These are phyloP conservation scores for Sphaerophoria taeniata DNA, from an alignment of 2,888 invertebrate species.

Conservation along the genomic window DNA sequence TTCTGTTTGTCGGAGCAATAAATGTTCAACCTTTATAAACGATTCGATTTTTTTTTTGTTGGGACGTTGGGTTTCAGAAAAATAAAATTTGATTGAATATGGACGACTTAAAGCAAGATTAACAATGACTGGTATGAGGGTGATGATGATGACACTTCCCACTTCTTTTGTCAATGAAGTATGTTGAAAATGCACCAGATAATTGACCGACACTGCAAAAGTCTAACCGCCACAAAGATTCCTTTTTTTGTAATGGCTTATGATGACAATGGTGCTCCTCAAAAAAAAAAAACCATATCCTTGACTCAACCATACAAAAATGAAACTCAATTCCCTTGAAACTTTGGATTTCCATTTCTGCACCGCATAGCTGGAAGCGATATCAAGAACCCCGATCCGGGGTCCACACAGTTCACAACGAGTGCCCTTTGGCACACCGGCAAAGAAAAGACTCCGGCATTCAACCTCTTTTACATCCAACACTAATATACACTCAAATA, in stretches of 20 bases:
- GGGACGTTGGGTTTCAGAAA: too few species aligned
- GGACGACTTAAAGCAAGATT: too few species aligned
- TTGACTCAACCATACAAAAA: conserved; percentile 24
- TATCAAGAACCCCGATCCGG: conserved; percentile 54
- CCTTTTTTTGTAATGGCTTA: conserved; percentile 53
- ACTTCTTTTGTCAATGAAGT: too few species aligned
- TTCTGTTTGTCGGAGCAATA: too few species aligned
- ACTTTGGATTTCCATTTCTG: conserved; percentile 63
- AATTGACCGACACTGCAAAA: too few species aligned
- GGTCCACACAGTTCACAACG: conserved; percentile 59
- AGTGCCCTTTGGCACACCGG: conserved; percentile 49
- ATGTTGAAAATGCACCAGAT: too few species aligned
- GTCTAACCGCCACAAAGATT: conserved; percentile 9
- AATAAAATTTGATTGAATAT: too few species aligned
- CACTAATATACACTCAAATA: conserved; percentile 8
- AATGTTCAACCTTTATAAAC: too few species aligned
- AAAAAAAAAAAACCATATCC: conserved; percentile 13
- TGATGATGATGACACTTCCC: too few species aligned
- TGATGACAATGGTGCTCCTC: conserved; percentile 23
- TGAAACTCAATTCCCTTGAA: conserved; percentile 38
- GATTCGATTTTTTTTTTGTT: too few species aligned
- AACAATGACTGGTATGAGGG: too few species aligned
- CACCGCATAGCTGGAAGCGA: conserved; percentile 60
- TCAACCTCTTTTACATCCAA: conserved; percentile 62
- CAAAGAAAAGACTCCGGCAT: conserved; percentile 55